These are phyloP conservation scores for Diphyllodes magnificus DNA, from an alignment of 2,113 vertebrate species.

Conservation along the genomic window DNA sequence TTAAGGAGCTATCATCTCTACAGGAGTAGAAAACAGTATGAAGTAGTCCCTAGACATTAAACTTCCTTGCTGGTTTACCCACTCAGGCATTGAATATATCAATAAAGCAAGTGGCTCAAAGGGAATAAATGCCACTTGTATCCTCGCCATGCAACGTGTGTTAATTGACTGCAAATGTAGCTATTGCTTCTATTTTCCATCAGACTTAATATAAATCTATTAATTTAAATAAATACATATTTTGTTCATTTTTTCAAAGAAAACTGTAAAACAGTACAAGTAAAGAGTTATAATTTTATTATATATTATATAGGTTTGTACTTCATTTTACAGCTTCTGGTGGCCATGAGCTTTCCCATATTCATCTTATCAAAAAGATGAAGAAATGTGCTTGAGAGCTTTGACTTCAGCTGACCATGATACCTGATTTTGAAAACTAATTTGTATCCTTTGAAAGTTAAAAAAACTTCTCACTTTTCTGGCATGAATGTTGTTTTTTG, in stretches of 20 bases:
- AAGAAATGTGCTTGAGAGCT: background rate
- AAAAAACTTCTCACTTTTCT: background rate
- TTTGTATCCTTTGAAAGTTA: background rate
- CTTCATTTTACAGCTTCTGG: background rate
- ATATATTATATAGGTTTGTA: background rate
- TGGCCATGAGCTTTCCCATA: background rate
- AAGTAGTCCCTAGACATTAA: background rate
- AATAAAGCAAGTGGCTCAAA: background rate
- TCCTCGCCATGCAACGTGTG: background rate
- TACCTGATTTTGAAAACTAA: background rate
- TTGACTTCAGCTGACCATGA: background rate
- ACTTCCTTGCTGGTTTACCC: background rate
- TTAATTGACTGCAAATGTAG: background rate
- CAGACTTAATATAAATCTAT: background rate
- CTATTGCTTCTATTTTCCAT: background rate
- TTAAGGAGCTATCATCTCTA: background rate
- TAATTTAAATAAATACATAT: background rate
- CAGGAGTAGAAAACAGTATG: background rate
- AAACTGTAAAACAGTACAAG: background rate
- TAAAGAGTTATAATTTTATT: background rate
- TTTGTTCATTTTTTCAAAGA: background rate
- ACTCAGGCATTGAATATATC: background rate
- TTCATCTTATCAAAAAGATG: background rate
- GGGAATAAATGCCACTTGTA: background rate
- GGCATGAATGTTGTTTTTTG: background rate